Conservation (phyloP, 2,797 vertebrate genomes). For the Sebastolobus alascanus region DNA sequence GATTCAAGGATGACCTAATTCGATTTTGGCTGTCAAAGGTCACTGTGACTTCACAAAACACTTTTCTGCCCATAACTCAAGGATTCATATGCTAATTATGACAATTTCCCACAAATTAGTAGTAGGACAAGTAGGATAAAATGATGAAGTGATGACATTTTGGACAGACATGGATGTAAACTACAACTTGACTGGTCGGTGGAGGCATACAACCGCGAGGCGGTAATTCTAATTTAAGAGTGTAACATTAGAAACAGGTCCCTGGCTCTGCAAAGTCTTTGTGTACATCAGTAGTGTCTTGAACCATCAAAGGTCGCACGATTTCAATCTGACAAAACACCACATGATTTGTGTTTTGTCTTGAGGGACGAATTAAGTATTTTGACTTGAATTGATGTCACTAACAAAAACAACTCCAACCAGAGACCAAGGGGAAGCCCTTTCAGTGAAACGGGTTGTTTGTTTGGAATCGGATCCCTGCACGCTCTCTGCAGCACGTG, state of each 20-base stretch:
- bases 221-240: not conserved
- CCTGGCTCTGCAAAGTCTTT: not conserved
- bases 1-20: too few species aligned
- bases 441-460: not conserved
- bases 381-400: not conserved
- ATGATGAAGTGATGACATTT: too few species aligned
- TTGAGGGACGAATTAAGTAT: not conserved
- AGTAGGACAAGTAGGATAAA: too few species aligned
- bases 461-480: conserved; percentile 18
- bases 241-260: not conserved
- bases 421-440: not conserved
- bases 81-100: too few species aligned
- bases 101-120: too few species aligned
- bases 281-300: not conserved
- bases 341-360: not conserved
- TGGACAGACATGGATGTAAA: too few species aligned
- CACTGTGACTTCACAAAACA: too few species aligned
- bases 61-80: too few species aligned
- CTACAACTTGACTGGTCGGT: too few species aligned
- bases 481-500: conserved; percentile 22
- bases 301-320: not conserved
- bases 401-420: conserved; percentile 25
- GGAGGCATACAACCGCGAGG: too few species aligned
- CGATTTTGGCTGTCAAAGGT: fast-evolving
- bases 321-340: not conserved